A percentile compares a stretch with the other conserved stretches of the same genome.
phyloP scores from a whole-genome alignment of 2,888 invertebrate species.

The Thymelicus lineola region DNA sequence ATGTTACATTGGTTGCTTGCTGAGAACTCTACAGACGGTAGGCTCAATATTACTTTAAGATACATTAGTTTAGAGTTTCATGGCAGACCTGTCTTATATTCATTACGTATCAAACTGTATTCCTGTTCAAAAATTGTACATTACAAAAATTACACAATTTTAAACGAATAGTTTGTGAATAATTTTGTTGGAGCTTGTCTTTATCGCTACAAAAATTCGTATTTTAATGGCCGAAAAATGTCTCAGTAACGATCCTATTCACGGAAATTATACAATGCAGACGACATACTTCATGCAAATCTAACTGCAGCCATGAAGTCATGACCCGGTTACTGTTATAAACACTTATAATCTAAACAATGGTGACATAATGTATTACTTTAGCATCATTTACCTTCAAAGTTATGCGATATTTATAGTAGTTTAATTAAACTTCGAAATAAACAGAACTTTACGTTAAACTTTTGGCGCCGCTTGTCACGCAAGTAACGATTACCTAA shows the following conservation, averaged over 20 bases:
- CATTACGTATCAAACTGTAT: too few species aligned
- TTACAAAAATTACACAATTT: background rate
- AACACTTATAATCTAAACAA: slow-evolving; percentile 30
- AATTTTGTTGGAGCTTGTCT: background rate
- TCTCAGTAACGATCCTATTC: background rate
- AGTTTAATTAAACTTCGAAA: slow-evolving; percentile 9
- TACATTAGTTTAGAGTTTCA: too few species aligned
- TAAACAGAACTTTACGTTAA: background rate
- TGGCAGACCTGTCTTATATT: too few species aligned
- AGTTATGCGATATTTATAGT: slow-evolving; percentile 12
- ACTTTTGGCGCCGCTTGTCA: background rate
- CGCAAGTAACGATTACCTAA: background rate
- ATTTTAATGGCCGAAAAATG: slow-evolving; percentile 12
- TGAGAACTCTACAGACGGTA: too few species aligned
- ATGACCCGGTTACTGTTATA: slow-evolving; percentile 60
- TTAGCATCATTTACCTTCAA: slow-evolving; percentile 13
- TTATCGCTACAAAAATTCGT: background rate
- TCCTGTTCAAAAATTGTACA: background rate
- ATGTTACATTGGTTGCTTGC: too few species aligned
- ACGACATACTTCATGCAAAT: slow-evolving; percentile 71
- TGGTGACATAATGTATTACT: slow-evolving; percentile 28
- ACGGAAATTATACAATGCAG: slow-evolving; percentile 54
- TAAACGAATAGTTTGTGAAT: too few species aligned
- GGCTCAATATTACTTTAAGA: too few species aligned
- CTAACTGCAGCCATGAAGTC: slow-evolving; percentile 60